Evolutionary conservation across 2,797 vertebrate species (phyloP), one percentile per base, ranked within the genome.

Genomic region (Australoheros facetus): DNA sequence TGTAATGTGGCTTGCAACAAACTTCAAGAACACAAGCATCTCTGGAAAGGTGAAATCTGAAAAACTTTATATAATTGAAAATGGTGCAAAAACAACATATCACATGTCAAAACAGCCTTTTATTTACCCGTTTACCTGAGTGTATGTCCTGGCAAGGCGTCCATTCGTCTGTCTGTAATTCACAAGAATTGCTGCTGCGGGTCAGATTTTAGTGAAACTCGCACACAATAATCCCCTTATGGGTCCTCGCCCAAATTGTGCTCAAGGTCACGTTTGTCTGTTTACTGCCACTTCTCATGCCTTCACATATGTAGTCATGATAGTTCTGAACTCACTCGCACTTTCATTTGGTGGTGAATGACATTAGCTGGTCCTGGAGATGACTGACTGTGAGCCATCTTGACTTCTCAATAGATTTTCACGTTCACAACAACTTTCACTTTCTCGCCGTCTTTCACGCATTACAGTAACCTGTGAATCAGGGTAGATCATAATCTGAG

Each of bases 381-480:
- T 39, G 37, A 39, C 37, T 37, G 1, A 7, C 34, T 58, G 30
- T 34, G 17, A 58, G 28, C 17, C 17, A 19, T 10, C 10, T 11
- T 32, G 34, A 4, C 19, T 59, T 34, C 30, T 58, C 56, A 6
- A 59, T 37, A 59, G 32, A 60, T 3, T 37, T 60, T 60, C 11
- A 4, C 34, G 37, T 60, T 60, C 58, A 60, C 32, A 60, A 14
- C 37, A 30, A 60, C 1, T 60, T 0, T 0, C 19, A 0, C 19
- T 39, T 7, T 1, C 37, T 9, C 5, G 39, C 21, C 21, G 34
- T 23, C 37, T 10, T 60, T 39, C 32, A 60, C 58, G n/a, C 58
- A 21, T 1, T 60, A 37, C 0, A 42, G 11, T 4, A 42, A 37
- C 8, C 0, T 60, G 58, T 21, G 37, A 60, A 1, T 39, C 0